Evolutionary conservation across 92 coral and sea anemone genomes (phyloP).

Genomic region (Umimayanthus chanpuru): DNA sequence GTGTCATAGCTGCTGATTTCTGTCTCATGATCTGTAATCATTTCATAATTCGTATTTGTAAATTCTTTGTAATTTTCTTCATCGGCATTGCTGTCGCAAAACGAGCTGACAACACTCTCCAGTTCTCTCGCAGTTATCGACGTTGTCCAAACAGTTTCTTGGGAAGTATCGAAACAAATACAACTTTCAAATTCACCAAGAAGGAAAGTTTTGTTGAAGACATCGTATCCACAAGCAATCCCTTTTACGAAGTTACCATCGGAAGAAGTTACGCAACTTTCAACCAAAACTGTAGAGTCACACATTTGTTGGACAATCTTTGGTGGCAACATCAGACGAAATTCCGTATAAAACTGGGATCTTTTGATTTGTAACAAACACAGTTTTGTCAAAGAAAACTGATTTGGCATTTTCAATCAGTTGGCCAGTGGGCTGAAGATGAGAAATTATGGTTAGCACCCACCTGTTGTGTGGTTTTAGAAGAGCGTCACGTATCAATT

Average conservation of each 20-base stretch:
- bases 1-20: background rate
- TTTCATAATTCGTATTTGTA: background rate
- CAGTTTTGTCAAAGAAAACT: background rate
- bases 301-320: background rate
- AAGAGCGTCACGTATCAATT: no score
- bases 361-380: background rate
- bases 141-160: slow-evolving; percentile 4
- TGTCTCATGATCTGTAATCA: background rate
- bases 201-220: background rate
- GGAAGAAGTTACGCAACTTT: slow-evolving; percentile 3
- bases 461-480: no score
- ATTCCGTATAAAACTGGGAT: background rate
- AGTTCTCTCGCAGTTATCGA: background rate
- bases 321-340: slow-evolving; percentile 9
- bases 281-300: background rate
- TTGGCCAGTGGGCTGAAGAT: background rate
- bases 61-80: background rate
- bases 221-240: slow-evolving; percentile 7
- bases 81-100: background rate
- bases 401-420: background rate
- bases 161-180: background rate
- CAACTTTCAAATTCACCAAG: slow-evolving; percentile 4
- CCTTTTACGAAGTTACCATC: slow-evolving; percentile 18
- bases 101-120: background rate
- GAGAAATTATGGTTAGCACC: no score